Conservation (phyloP, 2,888 invertebrate genomes). For the Cryptophagus acutangulus region DNA sequence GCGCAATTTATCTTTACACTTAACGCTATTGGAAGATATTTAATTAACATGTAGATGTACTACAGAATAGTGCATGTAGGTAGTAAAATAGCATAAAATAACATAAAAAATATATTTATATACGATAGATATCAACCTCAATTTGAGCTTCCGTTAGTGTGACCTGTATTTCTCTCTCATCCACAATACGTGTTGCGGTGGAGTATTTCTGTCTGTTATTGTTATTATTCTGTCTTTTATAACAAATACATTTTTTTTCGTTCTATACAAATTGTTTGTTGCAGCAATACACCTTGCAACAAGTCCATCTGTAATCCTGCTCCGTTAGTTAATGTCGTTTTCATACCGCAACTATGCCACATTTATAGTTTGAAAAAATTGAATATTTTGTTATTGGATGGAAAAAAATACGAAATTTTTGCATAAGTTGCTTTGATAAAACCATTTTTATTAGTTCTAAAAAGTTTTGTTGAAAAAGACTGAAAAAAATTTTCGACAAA, state of each 20-base stretch:
- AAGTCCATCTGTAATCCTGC: constrained; percentile 15
- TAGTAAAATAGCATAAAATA: constrained; percentile 22
- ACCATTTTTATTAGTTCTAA: too few relatives aligned
- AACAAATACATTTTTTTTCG: constrained; percentile 16
- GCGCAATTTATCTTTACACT: constrained; percentile 13
- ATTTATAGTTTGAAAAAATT: too few relatives aligned
- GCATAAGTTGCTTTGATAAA: too few relatives aligned
- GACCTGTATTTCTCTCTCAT: constrained; percentile 29
- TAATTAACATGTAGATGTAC: constrained; percentile 13
- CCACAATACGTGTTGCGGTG: constrained; percentile 32
- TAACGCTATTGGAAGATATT: constrained; percentile 9
- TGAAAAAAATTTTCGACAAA: background rate
- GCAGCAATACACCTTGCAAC: constrained; percentile 21
- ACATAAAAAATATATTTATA: constrained; percentile 27
- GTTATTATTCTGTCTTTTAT: constrained; percentile 19
- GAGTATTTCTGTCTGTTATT: constrained; percentile 22
- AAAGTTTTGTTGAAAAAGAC: constrained; percentile 5
- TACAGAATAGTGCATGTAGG: constrained; percentile 15
- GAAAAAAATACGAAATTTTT: too few relatives aligned
- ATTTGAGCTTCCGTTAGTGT: constrained; percentile 31
- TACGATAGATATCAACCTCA: constrained; percentile 30
- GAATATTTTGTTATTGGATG: too few relatives aligned
- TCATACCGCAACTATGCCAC: constrained; percentile 22
- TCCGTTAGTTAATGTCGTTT: constrained; percentile 19
- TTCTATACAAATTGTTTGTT: constrained; percentile 20